A percentile compares a stretch with the other conserved stretches of the same genome.
These are phyloP conservation scores for Frankliniella intonsa DNA, from an alignment of 2,888 invertebrate genomes.

Conservation along the genomic window DNA sequence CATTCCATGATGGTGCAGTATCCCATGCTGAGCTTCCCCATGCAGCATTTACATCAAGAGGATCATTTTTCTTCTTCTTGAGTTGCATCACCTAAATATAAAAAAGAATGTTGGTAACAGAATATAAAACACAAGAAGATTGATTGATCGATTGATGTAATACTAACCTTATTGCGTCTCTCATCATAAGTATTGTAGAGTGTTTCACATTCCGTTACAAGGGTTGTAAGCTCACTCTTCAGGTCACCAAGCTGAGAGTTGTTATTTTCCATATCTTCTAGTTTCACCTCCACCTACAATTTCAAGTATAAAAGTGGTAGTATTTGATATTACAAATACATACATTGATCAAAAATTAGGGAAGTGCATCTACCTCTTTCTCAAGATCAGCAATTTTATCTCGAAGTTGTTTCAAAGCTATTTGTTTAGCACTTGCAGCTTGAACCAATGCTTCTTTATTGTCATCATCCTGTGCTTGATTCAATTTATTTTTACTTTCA, in stretches of 20 bases:
- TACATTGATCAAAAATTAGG: constrained; percentile 27
- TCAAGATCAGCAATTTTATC: constrained; percentile 70
- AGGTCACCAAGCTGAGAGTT: constrained; percentile 70
- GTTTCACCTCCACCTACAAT: constrained; percentile 65
- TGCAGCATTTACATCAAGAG: constrained; percentile 48
- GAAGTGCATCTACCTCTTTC: constrained; percentile 48
- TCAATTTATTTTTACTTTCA: constrained; percentile 64
- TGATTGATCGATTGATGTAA: too few relatives aligned
- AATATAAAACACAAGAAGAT: neutral
- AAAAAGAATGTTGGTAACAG: neutral
- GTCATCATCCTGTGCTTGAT: constrained; percentile 44
- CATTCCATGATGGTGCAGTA: constrained; percentile 46
- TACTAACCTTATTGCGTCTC: constrained; percentile 51
- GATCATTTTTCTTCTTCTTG: constrained; percentile 4
- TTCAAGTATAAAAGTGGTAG: constrained; percentile 31
- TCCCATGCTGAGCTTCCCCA: constrained; percentile 64
- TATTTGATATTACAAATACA: constrained; percentile 26
- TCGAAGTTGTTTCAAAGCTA: constrained; percentile 63
- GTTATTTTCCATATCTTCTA: constrained; percentile 74
- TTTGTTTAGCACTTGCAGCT: constrained; percentile 64
- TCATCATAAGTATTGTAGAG: constrained; percentile 65
- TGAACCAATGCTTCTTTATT: constrained; percentile 57
- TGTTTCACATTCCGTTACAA: constrained; percentile 65
- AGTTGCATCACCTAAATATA: neutral
- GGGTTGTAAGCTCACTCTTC: constrained; percentile 59